Evolutionary conservation across 2,113 vertebrate genomes (phyloP).

Genomic region (Meles meles): DNA sequence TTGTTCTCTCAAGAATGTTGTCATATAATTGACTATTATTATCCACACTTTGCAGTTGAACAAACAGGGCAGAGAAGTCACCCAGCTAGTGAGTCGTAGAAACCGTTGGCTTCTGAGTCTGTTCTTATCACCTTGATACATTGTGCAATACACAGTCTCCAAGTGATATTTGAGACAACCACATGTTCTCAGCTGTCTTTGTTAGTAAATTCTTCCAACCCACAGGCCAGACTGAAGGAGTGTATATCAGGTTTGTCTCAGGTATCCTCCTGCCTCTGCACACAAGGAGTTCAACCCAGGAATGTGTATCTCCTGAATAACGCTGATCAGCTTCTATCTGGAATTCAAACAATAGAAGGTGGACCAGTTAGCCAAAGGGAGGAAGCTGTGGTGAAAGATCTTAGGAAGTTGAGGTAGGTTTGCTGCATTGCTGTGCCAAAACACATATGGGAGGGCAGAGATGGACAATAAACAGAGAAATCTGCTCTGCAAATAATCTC

Average conservation of each 20-base stretch:
- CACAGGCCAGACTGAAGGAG: neutral
- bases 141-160: neutral
- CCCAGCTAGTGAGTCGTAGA: neutral
- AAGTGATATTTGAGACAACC: neutral
- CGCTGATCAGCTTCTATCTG: neutral
- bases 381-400: neutral
- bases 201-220: neutral
- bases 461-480: neutral
- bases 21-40: neutral
- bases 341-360: neutral
- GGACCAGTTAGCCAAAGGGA: neutral
- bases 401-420: neutral
- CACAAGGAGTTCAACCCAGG: neutral
- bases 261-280: neutral
- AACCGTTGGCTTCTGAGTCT: neutral
- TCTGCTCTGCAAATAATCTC: neutral
- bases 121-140: neutral
- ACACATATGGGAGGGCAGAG: neutral
- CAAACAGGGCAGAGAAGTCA: neutral
- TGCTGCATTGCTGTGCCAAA: neutral
- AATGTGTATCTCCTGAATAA: neutral
- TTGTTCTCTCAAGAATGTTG: neutral
- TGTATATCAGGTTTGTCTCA: neutral
- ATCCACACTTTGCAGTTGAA: neutral
- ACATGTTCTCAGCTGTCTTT: neutral